These are phyloP conservation scores for Macrotis lagotis DNA, from an alignment of 2,113 vertebrate species.

Conservation along the genomic window DNA sequence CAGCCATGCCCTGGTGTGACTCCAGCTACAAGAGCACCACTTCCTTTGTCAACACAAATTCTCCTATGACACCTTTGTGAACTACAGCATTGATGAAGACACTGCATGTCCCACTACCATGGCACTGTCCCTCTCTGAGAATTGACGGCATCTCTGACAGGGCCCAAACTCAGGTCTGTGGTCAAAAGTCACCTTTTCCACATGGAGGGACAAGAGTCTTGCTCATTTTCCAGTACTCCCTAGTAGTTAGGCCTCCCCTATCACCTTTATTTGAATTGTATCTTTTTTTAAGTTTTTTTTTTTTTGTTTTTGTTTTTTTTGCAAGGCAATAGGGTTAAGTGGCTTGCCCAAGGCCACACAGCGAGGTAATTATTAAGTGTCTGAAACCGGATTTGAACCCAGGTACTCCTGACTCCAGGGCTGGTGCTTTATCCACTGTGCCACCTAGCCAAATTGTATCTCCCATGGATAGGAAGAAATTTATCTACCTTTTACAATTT, in stretches of 20 bases:
- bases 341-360: too few species aligned
- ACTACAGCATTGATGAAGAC: slow-evolving; percentile 96
- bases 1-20: slow-evolving; percentile 98
- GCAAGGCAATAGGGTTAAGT: too few species aligned
- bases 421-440: too few species aligned
- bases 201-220: background rate
- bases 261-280: too few species aligned
- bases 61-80: slow-evolving; percentile 97
- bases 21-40: slow-evolving; percentile 96
- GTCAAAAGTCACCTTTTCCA: slow-evolving; percentile 52
- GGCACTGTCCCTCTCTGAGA: slow-evolving; percentile 93
- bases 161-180: background rate
- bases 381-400: too few species aligned
- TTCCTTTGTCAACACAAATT: slow-evolving; percentile 97
- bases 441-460: too few species aligned
- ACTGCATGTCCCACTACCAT: slow-evolving; percentile 94
- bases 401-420: too few species aligned
- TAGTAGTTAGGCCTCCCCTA: too few species aligned
- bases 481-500: background rate
- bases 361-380: too few species aligned
- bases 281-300: too few species aligned
- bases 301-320: too few species aligned
- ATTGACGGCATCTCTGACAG: slow-evolving; percentile 81
- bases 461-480: fast-evolving
- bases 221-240: slow-evolving; percentile 1